Base-by-base conservation (phyloP, 2,888 invertebrate genomes). In the Panopea generosa region DNA sequence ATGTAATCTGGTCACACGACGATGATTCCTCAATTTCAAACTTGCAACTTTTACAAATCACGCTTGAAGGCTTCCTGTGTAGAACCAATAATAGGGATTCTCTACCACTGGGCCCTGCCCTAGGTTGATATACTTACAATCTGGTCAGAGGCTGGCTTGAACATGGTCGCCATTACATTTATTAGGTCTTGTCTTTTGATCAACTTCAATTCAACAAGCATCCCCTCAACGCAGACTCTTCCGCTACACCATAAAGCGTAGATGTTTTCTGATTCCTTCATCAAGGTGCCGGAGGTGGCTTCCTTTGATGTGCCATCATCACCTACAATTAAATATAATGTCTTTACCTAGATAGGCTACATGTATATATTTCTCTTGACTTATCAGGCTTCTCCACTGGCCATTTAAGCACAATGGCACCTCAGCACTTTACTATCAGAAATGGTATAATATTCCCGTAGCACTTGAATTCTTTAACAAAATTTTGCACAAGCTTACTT, bases 161-260 rank as follows among this genome's bases (percentile, higher is more conserved):
- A 95, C 75, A 97, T 93, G 45, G 97, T 96, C 1, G 97, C 94
- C 1, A 98, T 93, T 14, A 98, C 94, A 61, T 97, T 96, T 2
- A 99, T 96, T 61, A 99, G 93, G 93, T 99, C 99, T 94, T 99
- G 99, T 45, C 99, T 95, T 94, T 93, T 99, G 61, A 99, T 95
- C 81, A 99, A 95, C 92, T 97, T 97, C 61, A 99, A 94, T 89
- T 99, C 98, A 0, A 99, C 96, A 65, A 99, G 94, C 98, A 99
- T 98, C 40, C 99, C 99, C 91, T 99, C 98, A 88, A 98, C 98
- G 91, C 98, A 98, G 16, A 96, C 95, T 43, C 99, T 94, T 0
- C 99, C 99, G 84, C 97, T 97, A 92, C 99, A 99, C 97, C 99
- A 99, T 83, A 99, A 94, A 0, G 96, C 96, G 93, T 97, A 99